Base-by-base conservation (phyloP, 1,140 invertebrate species). In the Halesus radiatus region DNA sequence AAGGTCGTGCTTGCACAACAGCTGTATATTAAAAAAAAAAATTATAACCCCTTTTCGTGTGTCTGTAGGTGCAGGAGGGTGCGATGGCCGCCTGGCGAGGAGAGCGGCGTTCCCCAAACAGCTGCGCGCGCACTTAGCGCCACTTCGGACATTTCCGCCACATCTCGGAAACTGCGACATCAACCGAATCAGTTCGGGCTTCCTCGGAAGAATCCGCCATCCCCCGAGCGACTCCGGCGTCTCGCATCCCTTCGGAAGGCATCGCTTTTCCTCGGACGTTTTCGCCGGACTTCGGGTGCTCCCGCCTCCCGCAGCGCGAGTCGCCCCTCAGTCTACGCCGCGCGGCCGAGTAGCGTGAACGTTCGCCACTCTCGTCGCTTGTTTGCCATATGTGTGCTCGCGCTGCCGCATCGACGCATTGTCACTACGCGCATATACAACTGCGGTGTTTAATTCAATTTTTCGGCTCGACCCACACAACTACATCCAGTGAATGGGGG, bases 251-350 rank as follows among this genome's bases (percentile, higher is more conserved):
- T 23, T 29, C 68, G 68, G 70, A 23, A 23, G 70, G 22, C 78
- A 66, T 54, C 64, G 64, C 52, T 56, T 54, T 58, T 32, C 78
- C 52, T 66, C 64, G 50, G 37, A 37, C 0, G 26, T 66, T 37
- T 72, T 68, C 64, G 52, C 37, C 50, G 6, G 50, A 23, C 70
- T 16, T 74, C 52, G 70, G 18, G 70, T n/a, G 70, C 56, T 20
- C 60, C 20, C 73, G 78, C 58, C 78, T 62, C 81, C 78, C 62
- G 52, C 78, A 68, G 50, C 70, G 68, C 78, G 53, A 58, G 58
- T 54, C 78, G 68, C 52, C 66, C 66, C 37, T 52, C 81, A 83
- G 81, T 83, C 73, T 68, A 70, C 70, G 72, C 72, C 79, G 76
- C 72, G 78, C 79, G 82, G 66, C 74, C 82, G 70, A 23, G 18